Evolutionary conservation across 2,113 vertebrate species (phyloP).

Genomic region (Jacana jacana): DNA sequence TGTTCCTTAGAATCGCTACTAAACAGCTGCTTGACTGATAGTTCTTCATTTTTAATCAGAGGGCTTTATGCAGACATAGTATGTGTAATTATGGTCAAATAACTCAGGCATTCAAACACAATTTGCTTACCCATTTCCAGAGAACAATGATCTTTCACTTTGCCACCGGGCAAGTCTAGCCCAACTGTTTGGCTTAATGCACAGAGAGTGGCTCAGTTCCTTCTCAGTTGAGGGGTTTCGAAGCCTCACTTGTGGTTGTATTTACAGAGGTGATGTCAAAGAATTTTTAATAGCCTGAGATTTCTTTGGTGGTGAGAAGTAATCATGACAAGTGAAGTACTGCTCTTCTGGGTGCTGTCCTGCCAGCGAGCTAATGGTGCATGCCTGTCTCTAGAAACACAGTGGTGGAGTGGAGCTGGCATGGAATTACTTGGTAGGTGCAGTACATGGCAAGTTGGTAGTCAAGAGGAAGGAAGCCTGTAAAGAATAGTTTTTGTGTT

Average conservation of each 20-base stretch:
- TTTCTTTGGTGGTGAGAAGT: not conserved
- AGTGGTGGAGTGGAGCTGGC: fast-evolving
- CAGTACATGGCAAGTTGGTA: not conserved
- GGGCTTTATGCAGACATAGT: not conserved
- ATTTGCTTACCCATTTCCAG: not conserved
- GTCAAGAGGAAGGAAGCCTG: not conserved
- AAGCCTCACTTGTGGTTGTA: not conserved
- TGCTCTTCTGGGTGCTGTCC: not conserved
- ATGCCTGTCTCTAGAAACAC: not conserved
- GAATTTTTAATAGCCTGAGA: not conserved
- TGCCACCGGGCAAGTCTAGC: not conserved
- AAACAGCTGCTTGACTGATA: not conserved
- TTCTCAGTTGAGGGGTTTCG: not conserved
- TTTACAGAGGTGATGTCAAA: not conserved
- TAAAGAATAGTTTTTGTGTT: not conserved
- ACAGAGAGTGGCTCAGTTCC: not conserved
- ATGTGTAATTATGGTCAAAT: not conserved
- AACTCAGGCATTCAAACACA: not conserved
- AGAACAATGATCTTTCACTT: not conserved
- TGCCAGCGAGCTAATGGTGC: not conserved
- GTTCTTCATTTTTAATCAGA: not conserved
- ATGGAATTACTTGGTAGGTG: not conserved
- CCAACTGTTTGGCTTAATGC: not conserved
- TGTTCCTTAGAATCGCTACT: not conserved
- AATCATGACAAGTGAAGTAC: not conserved